Percentiles rank a stretch among this genome's conserved stretches.
phyloP scores from a whole-genome alignment of 2,888 invertebrate species.

The Itoplectis maculator region DNA sequence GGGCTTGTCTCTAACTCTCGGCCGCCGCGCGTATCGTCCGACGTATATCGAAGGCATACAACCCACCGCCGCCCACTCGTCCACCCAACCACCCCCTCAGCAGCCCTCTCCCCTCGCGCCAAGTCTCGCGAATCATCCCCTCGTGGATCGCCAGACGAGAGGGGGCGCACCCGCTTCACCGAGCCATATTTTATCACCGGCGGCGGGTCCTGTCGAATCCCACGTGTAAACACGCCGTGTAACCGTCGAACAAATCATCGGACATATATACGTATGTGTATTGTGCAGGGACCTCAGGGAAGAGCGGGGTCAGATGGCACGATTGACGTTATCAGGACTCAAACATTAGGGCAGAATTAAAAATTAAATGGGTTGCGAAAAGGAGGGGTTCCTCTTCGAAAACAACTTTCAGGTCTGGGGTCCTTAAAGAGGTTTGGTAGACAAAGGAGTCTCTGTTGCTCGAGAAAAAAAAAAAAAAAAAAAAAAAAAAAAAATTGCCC shows the following conservation, averaged over 20 bases:
- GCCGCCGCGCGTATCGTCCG: constrained; percentile 19
- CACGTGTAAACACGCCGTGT: constrained; percentile 73
- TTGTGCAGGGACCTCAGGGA: neutral
- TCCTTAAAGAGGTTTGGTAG: no score
- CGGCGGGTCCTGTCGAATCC: constrained; percentile 67
- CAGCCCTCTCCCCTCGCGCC: neutral
- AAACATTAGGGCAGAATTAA: neutral
- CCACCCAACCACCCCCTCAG: constrained; percentile 2
- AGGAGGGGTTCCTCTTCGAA: neutral
- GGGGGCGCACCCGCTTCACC: constrained; percentile 47
- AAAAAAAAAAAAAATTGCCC: no score
- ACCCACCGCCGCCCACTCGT: neutral
- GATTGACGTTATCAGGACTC: neutral
- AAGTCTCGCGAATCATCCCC: constrained; percentile 58
- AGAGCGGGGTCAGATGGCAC: neutral
- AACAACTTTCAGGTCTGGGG: no score
- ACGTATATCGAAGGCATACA: neutral
- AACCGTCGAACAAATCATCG: constrained; percentile 75
- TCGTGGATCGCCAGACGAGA: constrained; percentile 45
- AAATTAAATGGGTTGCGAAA: no score
- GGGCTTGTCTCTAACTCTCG: constrained; percentile 40
- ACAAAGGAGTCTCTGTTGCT: no score
- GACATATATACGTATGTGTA: constrained; percentile 17
- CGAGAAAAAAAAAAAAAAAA: no score
- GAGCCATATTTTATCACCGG: constrained; percentile 70